A percentile compares a stretch with the other conserved stretches of the same genome.
Conservation (phyloP, 53 echinoderm and acorn worm genomes). For the Zoroaster sp. region DNA sequence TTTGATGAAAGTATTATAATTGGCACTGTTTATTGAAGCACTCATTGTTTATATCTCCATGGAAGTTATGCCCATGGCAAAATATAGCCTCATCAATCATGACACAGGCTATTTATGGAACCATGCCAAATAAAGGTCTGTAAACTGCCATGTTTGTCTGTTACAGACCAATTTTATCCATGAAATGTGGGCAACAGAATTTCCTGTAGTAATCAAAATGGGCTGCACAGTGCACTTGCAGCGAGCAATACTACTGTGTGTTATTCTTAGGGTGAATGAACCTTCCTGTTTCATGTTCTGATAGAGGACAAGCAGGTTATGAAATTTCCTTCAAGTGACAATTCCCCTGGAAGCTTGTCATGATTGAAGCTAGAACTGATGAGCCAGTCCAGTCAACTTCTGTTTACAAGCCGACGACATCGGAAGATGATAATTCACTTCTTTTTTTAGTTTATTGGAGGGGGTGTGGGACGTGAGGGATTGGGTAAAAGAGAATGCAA, state of each 20-base stretch:
- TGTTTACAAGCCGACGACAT: background rate
- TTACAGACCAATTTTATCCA: background rate
- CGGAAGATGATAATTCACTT: background rate
- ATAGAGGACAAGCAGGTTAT: slow-evolving; percentile 20
- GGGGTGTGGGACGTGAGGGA: too few species aligned
- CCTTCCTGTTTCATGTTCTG: background rate
- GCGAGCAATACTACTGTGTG: background rate
- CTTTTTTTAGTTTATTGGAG: too few species aligned
- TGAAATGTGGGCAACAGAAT: background rate
- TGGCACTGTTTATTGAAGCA: background rate
- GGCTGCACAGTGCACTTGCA: background rate
- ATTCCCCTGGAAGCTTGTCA: background rate
- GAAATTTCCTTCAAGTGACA: slow-evolving; percentile 23
- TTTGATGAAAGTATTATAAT: background rate
- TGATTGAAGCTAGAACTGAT: background rate
- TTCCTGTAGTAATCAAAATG: background rate
- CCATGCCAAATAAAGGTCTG: background rate
- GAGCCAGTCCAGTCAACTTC: background rate
- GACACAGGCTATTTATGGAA: background rate
- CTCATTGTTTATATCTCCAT: background rate
- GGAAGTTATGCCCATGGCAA: background rate
- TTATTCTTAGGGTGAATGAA: slow-evolving; percentile 4
- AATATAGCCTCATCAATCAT: background rate
- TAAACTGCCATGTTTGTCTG: background rate
- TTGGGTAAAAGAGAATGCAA: too few species aligned